Percentiles rank a stretch among this genome's conserved stretches.
phyloP scores from a whole-genome alignment of 2,113 vertebrate species.

The Chaetops frenatus region DNA sequence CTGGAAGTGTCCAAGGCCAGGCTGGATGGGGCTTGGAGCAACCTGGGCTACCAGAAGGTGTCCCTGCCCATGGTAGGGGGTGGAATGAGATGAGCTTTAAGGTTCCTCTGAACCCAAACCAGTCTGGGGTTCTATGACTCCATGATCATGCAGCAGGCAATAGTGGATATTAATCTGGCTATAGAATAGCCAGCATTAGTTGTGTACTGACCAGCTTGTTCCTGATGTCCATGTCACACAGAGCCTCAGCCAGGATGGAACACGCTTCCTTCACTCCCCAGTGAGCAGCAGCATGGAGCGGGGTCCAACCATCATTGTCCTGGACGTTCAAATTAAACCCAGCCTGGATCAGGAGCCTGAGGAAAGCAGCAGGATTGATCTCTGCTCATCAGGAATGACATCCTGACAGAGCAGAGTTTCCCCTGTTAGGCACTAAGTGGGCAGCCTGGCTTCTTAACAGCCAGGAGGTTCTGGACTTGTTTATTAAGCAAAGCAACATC shows the following conservation, averaged over 20 bases:
- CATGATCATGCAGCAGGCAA: not conserved
- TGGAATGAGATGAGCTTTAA: not conserved
- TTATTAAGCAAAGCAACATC: not conserved
- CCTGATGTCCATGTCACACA: constrained; percentile 90
- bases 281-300: constrained; percentile 89
- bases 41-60: accelerated
- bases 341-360: constrained; percentile 88
- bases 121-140: not conserved
- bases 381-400: not conserved
- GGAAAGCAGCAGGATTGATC: not conserved
- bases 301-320: constrained; percentile 92
- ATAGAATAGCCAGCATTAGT: not conserved
- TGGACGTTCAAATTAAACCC: constrained; percentile 84
- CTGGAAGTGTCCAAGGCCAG: not conserved
- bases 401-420: not conserved
- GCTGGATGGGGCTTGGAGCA: accelerated
- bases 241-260: constrained; percentile 83
- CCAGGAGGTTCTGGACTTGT: not conserved
- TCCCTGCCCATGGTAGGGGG: not conserved
- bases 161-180: not conserved
- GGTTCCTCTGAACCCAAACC: not conserved
- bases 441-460: not conserved
- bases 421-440: accelerated
- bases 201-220: constrained; percentile 86
- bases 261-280: constrained; percentile 93